Evolutionary conservation across 1,140 invertebrate species (phyloP), one percentile per base, ranked within the genome.

Genomic region (Papilio polytes): DNA sequence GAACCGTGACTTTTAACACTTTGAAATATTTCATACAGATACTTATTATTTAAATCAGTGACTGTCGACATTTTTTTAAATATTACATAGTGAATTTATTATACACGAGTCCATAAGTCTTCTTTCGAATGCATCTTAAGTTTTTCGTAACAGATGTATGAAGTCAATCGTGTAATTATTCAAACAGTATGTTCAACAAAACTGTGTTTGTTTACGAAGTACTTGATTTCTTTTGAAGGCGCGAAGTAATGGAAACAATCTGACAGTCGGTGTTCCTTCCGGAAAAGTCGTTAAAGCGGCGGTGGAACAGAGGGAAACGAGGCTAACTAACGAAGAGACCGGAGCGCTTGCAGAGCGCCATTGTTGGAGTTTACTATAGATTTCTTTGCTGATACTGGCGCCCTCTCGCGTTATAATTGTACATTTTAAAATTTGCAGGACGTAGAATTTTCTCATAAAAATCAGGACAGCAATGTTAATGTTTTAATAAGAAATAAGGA

Each of bases 211-310:
- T 76, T 76, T 76, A 76, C 1, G n/a, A 31, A 48, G 22, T 31
- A 22, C 20, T 53, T 13, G 10, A 22, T 76, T 51, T 76, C 46
- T 53, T 51, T 22, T 76, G 48, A 51, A 48, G 72, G 41, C 72
- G 72, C 18, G n/a, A 74, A 44, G 44, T 36, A 74, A 74, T 74
- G 72, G 72, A 74, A 44, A 74, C 72, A 22, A 74, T 74, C 73
- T 26, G n/a, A 74, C 73, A 51, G 73, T 46, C 20, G 44, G 36
- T 12, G 41, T 74, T 74, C 73, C 73, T 74, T 48, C 73, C 41
- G 20, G 41, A 53, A 22, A 74, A 51, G 73, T 74, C 73, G 20
- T 74, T 74, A 74, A 74, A 51, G 46, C 73, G 73, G 15, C 53
- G 53, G n/a, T 20, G 15, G 53, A 56, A 41, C 70, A 41, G 20